Evolutionary conservation across 1,140 invertebrate genomes (phyloP), one percentile per base, ranked within the genome.

Genomic region (Camponotus vicinus): DNA sequence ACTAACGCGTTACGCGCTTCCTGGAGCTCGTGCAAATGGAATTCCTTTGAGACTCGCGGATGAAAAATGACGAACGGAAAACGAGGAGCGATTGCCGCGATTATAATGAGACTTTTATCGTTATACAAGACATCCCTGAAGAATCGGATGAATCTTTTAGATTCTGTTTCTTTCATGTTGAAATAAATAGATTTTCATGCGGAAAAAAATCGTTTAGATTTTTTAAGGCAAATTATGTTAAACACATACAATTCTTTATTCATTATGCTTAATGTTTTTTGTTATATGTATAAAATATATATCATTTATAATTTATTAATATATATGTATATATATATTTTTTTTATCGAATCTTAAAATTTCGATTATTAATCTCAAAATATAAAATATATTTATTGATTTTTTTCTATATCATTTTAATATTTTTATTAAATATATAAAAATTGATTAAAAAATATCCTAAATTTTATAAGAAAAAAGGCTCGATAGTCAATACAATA

Each of bases 81-180:
- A 40, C 52, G 67, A 59, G 42, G 52, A 59, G 32, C 55, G 9
- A 27, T 18, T 83, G 1, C 13, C 21, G 15, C 32, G 57, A 75
- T 73, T 32, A 21, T 83, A 63, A 83, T 83, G 69, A 73, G 40
- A 83, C 42, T 63, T 75, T 83, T 13, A 83, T 75, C 32, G 69
- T 75, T 75, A 27, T 45, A 45, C 27, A 32, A 52, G 59, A 45
- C 34, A 13, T 59, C 37, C 21, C 37, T 15, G 37, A 80, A 80
- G 64, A 70, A 59, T 59, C n/a, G 8, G 63, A 55, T 45, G 21
- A 66, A 37, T 18, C 34, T 69, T 27, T 37, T 13, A 27, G 7
- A 27, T 0, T 69, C 37, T 55, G n/a, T 79, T 18, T 49, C 18
- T 13, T 21, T 79, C 1, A 66, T 34, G 40, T 0, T 42, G 15